Evolutionary conservation across 2,888 invertebrate genomes (phyloP), one percentile per base, ranked within the genome.

Genomic region (Deilephila elpenor): DNA sequence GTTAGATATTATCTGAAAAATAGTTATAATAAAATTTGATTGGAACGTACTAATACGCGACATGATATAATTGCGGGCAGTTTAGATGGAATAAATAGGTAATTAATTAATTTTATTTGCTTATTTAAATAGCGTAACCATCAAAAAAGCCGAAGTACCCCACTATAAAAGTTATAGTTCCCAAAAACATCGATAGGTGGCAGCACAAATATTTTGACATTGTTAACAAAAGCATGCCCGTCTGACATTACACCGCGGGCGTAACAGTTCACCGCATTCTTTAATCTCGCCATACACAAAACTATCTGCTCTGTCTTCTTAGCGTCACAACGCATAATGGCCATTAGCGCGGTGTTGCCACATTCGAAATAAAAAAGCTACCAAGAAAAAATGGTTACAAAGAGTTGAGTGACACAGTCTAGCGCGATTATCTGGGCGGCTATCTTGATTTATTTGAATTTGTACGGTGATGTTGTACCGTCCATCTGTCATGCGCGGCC

Each of bases 401-500:
- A 87, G 86, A 88, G 84, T 82, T 87, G 86, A 89, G 88, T 88
- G 90, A 89, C 90, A 89, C 88, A 88, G 88, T 85, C 86, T 82
- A 84, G 83, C 83, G 80, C 83, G 88, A 88, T 88, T 87, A 90
- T 91, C 90, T 79, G 75, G 78, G 79, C 76, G 79, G 79, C 80
- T 85, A 90, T 90, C 90, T 90, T 88, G 89, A 89, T 89, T 89
- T 87, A 88, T 90, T 87, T 84, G 81, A 84, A 85, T 88, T 86
- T 87, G 88, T 88, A 87, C 84, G 84, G 83, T 81, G 81, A 84
- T 83, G 80, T 79, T 85, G 83, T 87, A 80, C 61, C 80, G 84
- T 87, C 83, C 88, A 90, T 90, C 89, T 90, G 88, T 90, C 89
- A 90, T 89, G 80, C 73, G 80, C 72, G 73, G 75, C 76, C 44